phyloP scores from a whole-genome alignment of 2,888 invertebrate genomes.

The Drosophila macrospina region DNA sequence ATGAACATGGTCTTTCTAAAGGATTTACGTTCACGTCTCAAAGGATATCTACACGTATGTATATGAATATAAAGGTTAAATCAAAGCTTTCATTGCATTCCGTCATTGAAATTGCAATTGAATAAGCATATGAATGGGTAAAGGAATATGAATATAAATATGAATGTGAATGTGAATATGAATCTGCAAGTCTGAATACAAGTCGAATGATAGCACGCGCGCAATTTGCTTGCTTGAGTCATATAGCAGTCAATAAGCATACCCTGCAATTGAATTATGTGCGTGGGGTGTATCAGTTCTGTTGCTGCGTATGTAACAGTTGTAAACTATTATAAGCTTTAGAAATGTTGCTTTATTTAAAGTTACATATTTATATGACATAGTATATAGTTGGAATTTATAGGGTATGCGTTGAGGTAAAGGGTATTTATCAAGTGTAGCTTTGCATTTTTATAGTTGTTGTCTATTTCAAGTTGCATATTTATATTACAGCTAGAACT shows the following conservation, averaged over 20 bases:
- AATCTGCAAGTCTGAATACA: conserved; percentile 22
- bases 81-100: conserved; percentile 22
- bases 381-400: too few relatives aligned
- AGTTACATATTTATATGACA: too few relatives aligned
- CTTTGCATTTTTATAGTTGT: too few relatives aligned
- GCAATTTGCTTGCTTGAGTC: conserved; percentile 47
- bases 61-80: conserved; percentile 10
- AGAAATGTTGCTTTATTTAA: too few relatives aligned
- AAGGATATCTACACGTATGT: conserved; percentile 85
- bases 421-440: too few relatives aligned
- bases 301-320: not conserved
- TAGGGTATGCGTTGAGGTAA: too few relatives aligned
- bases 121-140: conserved; percentile 3
- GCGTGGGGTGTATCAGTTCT: not conserved
- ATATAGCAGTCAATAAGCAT: conserved; percentile 41
- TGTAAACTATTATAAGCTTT: not conserved
- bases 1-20: conserved; percentile 85
- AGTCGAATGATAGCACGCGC: conserved; percentile 52
- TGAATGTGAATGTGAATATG: conserved; percentile 8
- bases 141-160: conserved; percentile 7
- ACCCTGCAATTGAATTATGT: not conserved
- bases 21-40: conserved; percentile 85
- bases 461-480: too few relatives aligned
- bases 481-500: too few relatives aligned
- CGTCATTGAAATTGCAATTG: conserved; percentile 19